These are phyloP conservation scores for Ammodytes marinus DNA, from an alignment of 2,113 vertebrate species.

Conservation along the genomic window DNA sequence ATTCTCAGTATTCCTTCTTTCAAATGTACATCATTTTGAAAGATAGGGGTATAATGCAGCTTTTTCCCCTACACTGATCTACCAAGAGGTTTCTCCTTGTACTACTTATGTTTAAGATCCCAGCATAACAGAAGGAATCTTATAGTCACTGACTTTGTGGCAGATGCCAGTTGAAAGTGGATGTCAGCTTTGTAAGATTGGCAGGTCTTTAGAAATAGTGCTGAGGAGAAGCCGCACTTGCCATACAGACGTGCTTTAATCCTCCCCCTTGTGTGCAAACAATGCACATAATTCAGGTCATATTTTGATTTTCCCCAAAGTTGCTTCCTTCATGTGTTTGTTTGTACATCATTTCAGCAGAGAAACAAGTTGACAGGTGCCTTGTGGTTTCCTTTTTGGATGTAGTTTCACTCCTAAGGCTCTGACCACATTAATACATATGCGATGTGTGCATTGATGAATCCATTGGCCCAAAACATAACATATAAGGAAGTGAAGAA, in stretches of 20 bases:
- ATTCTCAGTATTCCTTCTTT: background rate
- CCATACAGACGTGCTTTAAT: constrained; percentile 6
- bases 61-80: constrained; percentile 38
- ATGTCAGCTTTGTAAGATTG: constrained; percentile 46
- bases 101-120: constrained; percentile 45
- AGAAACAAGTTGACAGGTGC: constrained; percentile 8
- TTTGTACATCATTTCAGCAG: constrained; percentile 15
- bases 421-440: constrained; percentile 37
- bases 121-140: constrained; percentile 31
- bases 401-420: constrained; percentile 13
- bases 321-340: constrained; percentile 6
- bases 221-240: constrained; percentile 23
- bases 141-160: constrained; percentile 41
- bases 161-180: constrained; percentile 60
- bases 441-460: constrained; percentile 19
- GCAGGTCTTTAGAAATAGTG: constrained; percentile 45
- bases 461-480: constrained; percentile 37
- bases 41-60: constrained; percentile 40
- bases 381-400: constrained; percentile 42
- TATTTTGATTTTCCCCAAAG: constrained; percentile 30
- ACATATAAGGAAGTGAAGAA: constrained; percentile 22
- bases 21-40: constrained; percentile 29
- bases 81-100: constrained; percentile 58
- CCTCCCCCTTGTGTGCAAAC: constrained; percentile 8
- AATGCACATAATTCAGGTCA: constrained; percentile 44